Percentiles rank a stretch among this genome's conserved stretches.
Evolutionary conservation across 2,113 vertebrate species (phyloP).

Genomic region (Macrotis lagotis): DNA sequence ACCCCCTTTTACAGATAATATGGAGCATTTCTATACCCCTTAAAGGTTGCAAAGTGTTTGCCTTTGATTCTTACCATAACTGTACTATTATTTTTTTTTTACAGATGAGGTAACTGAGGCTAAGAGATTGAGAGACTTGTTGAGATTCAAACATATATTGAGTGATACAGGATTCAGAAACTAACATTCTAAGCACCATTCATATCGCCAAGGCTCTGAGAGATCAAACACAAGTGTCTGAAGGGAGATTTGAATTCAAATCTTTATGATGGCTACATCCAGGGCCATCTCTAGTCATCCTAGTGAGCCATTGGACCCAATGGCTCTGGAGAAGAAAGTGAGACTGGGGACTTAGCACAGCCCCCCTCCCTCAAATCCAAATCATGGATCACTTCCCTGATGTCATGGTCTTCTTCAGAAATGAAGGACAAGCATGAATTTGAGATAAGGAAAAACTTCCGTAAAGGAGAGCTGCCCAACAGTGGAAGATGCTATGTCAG

Average conservation of each 20-base stretch:
- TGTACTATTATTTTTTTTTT: not conserved
- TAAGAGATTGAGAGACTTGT: not conserved
- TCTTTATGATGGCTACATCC: not conserved
- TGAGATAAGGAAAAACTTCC: not conserved
- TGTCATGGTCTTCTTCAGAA: too few species aligned
- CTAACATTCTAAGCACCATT: not conserved
- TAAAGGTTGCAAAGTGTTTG: not conserved
- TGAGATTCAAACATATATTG: not conserved
- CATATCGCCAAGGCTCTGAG: not conserved
- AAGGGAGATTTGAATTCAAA: not conserved
- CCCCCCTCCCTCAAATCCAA: too few species aligned
- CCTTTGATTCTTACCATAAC: not conserved
- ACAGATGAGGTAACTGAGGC: not conserved
- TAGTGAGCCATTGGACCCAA: too few species aligned
- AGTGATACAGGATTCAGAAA: not conserved
- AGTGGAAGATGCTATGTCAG: not conserved
- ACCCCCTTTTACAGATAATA: not conserved
- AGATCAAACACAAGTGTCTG: not conserved
- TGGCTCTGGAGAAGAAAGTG: not conserved
- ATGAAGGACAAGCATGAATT: too few species aligned
- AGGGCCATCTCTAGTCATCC: too few species aligned
- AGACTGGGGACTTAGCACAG: too few species aligned
- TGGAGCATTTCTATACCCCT: not conserved
- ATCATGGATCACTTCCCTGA: too few species aligned
- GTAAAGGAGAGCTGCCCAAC: not conserved